Evolutionary conservation across 1,140 invertebrate genomes (phyloP), one percentile per base, ranked within the genome.

Genomic region (Brachionus asplanchnoidis): DNA sequence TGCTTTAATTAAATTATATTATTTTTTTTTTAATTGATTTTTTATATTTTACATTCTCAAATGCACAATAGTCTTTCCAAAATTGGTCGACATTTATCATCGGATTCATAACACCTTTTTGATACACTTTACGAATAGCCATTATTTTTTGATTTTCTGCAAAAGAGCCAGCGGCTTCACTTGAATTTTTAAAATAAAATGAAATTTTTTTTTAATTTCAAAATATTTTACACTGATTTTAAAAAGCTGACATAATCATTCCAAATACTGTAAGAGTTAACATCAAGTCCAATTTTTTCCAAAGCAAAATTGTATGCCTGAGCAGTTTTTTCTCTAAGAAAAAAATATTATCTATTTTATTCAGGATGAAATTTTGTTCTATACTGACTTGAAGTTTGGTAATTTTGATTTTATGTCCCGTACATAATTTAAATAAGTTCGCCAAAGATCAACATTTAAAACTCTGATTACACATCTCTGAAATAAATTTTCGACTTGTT

Each of bases 141-240:
- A 95, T 97, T 68, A 99, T 99, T 90, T 97, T 96, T 91, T 99
- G 97, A 90, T 99, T 99, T 90, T 99, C 97, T 0, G 97, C 97
- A 91, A 99, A 99, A 7, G 96, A 97, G 5, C 97, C 97, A 2
- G 97, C 94, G 14, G 97, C 97, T 87, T 99, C 97, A 0, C 91
- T 92, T 85, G 9, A 75, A 23, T 53, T 23, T 23, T 40, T 23
- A 56, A 50, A 79, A 60, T 84, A 77, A 70, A 60, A 7, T 70
- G 3, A 17, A n/a, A 20, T 75, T 75, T 7, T 17, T 28, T 14
- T 12, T 8, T 14, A 14, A 36, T 36, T 36, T 36, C 32, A 6
- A 6, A 7, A 28, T 14, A 6, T 89, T 91, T 90, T 90, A 92
- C 91, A 99, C 97, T 85, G 93, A 93, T 90, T 98, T 98, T n/a